These are phyloP conservation scores for Agonopterix heracliana DNA, from an alignment of 2,888 invertebrate genomes.

Conservation along the genomic window DNA sequence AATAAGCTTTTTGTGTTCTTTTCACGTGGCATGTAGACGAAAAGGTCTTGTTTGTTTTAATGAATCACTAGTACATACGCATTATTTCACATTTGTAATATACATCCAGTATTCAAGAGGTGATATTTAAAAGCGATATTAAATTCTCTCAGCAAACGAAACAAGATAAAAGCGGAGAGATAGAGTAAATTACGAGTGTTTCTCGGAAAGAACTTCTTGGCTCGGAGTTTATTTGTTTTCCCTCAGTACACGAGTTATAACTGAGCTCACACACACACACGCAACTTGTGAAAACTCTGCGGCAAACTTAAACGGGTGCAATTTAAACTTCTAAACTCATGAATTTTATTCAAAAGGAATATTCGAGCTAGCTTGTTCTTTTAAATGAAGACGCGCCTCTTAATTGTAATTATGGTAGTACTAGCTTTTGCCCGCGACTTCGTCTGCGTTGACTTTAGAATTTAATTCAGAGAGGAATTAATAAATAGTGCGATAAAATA, in stretches of 20 bases:
- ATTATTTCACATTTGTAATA: too few species aligned
- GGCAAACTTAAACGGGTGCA: constrained; percentile 30
- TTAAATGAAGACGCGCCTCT: background rate
- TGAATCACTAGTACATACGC: too few species aligned
- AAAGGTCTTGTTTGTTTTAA: too few species aligned
- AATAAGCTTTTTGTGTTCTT: too few species aligned
- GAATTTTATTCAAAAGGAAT: constrained; percentile 21
- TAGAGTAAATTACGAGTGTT: constrained; percentile 17
- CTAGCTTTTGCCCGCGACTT: too few species aligned
- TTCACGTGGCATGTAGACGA: too few species aligned
- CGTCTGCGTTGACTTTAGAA: too few species aligned
- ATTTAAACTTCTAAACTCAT: constrained; percentile 34
- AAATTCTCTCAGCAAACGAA: constrained; percentile 12
- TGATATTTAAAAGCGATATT: constrained; percentile 6
- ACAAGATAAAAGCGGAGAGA: constrained; percentile 16
- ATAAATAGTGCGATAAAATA: too few species aligned
- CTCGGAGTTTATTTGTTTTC: constrained; percentile 18
- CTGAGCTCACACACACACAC: constrained; percentile 17
- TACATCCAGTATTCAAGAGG: too few species aligned
- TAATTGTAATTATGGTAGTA: too few species aligned
- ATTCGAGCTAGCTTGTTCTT: background rate
- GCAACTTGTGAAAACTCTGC: constrained; percentile 26
- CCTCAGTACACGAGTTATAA: constrained; percentile 15
- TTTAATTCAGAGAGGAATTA: too few species aligned
- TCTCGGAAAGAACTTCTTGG: constrained; percentile 15